Percentiles rank a stretch among this genome's conserved stretches.
phyloP scores from a whole-genome alignment of 2,797 vertebrate species.

The Sebastes taczanowskii region DNA sequence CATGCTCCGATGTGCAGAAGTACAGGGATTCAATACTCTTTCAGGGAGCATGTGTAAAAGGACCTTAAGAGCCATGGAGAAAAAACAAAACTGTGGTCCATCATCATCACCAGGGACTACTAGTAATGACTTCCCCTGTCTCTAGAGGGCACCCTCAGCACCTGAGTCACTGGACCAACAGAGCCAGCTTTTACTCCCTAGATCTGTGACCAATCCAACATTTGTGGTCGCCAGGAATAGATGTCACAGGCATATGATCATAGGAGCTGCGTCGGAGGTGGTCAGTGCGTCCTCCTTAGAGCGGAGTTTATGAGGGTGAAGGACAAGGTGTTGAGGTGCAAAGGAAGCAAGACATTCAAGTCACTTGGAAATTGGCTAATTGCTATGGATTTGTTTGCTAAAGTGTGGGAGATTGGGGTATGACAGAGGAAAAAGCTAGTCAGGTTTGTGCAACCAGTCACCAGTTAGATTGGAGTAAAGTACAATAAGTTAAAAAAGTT shows the following conservation, averaged over 20 bases:
- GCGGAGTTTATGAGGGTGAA: conserved; percentile 44
- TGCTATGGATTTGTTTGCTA: conserved; percentile 15
- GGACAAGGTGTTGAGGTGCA: conserved; percentile 33
- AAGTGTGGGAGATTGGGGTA: not conserved
- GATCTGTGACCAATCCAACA: conserved; percentile 62
- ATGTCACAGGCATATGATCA: conserved; percentile 71
- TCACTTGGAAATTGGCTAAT: conserved; percentile 50
- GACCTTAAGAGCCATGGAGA: conserved; percentile 22
- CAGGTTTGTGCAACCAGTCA: not conserved
- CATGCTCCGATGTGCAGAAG: conserved; percentile 61
- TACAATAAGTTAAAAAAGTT: not conserved
- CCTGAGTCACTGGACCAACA: conserved; percentile 65
- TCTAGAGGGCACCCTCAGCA: conserved; percentile 74
- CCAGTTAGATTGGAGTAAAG: not conserved
- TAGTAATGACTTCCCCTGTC: conserved; percentile 66
- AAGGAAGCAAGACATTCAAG: conserved; percentile 34
- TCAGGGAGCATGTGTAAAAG: conserved; percentile 59
- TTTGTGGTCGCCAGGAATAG: conserved; percentile 72
- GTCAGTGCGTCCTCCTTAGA: conserved; percentile 44
- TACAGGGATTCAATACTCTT: conserved; percentile 57
- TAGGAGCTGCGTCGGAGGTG: conserved; percentile 67
- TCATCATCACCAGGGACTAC: conserved; percentile 22
- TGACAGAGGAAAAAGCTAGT: not conserved
- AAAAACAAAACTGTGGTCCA: conserved; percentile 12
- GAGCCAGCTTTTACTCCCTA: conserved; percentile 28